Conservation (phyloP, 2,113 vertebrate genomes). For the Picathartes gymnocephalus region DNA sequence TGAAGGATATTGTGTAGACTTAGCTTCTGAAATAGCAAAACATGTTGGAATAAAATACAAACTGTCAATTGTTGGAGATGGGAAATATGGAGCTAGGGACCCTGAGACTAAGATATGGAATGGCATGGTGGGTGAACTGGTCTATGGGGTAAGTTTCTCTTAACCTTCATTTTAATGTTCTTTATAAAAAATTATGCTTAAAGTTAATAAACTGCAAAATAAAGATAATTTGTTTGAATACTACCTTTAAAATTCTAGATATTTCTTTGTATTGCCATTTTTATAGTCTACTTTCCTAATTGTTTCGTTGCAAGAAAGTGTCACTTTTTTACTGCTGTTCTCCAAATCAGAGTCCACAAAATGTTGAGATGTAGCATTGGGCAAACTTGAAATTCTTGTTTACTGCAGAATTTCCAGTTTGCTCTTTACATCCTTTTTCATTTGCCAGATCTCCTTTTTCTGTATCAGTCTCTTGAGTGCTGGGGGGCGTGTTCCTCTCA, state of each 20-base stretch:
- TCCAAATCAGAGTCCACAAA: background rate
- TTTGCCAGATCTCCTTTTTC: background rate
- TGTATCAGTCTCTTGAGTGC: background rate
- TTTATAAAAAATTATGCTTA: conserved; percentile 24
- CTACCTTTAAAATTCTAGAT: conserved; percentile 30
- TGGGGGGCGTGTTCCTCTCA: background rate
- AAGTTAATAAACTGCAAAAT: conserved; percentile 54
- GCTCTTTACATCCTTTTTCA: background rate
- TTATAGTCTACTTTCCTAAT: conserved; percentile 2
- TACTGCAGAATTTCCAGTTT: background rate
- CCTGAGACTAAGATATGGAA: conserved; percentile 99
- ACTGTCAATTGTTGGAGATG: conserved; percentile 97
- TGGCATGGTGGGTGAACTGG: conserved; percentile 99
- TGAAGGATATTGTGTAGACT: conserved; percentile 99
- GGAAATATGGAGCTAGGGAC: conserved; percentile 97
- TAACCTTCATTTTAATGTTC: conserved; percentile 53
- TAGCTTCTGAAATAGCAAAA: conserved; percentile 99
- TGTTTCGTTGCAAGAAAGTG: background rate
- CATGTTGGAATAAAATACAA: conserved; percentile 99
- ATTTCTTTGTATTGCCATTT: conserved; percentile 36
- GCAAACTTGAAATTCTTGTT: conserved; percentile 1
- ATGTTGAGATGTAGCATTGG: background rate
- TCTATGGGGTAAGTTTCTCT: conserved; percentile 96
- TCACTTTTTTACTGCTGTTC: background rate
- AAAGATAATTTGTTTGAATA: conserved; percentile 39